Conservation (phyloP, 1,140 invertebrate genomes). For the Telenomus remus region DNA sequence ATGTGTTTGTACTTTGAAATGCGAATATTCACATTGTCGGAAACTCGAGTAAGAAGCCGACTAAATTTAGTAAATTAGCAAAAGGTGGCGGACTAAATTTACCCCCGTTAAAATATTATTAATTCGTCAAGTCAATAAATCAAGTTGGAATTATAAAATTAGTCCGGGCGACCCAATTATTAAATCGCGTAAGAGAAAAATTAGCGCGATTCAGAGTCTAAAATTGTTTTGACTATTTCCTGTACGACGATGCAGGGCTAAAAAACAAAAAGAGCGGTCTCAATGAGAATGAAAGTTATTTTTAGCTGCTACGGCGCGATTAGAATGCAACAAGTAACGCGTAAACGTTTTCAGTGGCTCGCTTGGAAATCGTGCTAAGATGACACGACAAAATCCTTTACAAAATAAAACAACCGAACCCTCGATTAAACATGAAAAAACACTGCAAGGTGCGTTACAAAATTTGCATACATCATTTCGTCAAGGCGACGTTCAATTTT, state of each 20-base stretch:
- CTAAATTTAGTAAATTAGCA: too few species aligned
- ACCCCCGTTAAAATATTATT: too few species aligned
- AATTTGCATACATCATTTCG: conserved; percentile 13
- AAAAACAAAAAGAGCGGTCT: conserved; percentile 46
- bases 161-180: too few species aligned
- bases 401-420: conserved; percentile 44
- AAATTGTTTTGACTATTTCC: neutral
- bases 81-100: too few species aligned
- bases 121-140: too few species aligned
- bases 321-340: conserved; percentile 70
- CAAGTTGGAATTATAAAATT: too few species aligned
- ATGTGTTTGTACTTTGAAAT: conserved; percentile 17
- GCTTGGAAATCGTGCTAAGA: conserved; percentile 47
- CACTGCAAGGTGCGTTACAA: conserved; percentile 24
- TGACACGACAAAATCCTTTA: conserved; percentile 46
- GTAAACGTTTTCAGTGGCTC: conserved; percentile 55
- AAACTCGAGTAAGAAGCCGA: too few species aligned
- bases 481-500: too few species aligned
- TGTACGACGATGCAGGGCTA: conserved; percentile 9
- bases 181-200: neutral
- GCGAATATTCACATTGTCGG: conserved; percentile 11
- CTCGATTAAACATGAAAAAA: conserved; percentile 41
- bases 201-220: neutral
- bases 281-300: conserved; percentile 65
- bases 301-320: conserved; percentile 65